Evolutionary conservation across 2,888 invertebrate species (phyloP).

Genomic region (Spisula solida): DNA sequence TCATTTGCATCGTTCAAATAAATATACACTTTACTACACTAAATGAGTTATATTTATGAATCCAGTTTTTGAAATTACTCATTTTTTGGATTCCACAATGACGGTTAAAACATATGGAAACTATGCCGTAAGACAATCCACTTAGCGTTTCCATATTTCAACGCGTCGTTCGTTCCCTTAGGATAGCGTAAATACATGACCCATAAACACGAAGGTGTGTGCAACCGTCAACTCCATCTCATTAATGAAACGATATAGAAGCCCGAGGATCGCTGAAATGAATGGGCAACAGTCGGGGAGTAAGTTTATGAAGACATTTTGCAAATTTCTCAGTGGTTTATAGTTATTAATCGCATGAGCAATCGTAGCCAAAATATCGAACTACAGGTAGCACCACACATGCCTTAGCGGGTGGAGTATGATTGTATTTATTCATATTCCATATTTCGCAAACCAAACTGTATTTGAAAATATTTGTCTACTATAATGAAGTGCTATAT

Average conservation of each 20-base stretch:
- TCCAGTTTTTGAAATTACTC: not conserved
- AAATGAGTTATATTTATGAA: not conserved
- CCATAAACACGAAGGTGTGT: not conserved
- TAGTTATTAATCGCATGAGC: not conserved
- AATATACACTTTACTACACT: not conserved
- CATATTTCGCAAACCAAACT: no score
- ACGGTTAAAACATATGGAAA: conserved; percentile 2
- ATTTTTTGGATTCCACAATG: not conserved
- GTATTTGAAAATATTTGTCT: no score
- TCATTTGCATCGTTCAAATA: not conserved
- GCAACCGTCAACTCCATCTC: not conserved
- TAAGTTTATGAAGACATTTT: not conserved
- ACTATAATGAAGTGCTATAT: no score
- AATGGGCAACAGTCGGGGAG: conserved; percentile 2
- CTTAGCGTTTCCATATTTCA: conserved; percentile 1
- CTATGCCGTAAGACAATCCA: not conserved
- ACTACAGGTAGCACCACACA: no score
- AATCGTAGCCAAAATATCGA: no score
- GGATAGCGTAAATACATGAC: not conserved
- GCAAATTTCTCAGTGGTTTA: not conserved
- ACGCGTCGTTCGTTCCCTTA: not conserved
- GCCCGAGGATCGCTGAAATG: not conserved
- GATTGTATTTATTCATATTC: no score
- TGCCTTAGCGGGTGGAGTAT: no score
- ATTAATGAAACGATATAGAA: not conserved